Evolutionary conservation across 2,888 invertebrate genomes (phyloP).

Genomic region (Ormia ochracea): DNA sequence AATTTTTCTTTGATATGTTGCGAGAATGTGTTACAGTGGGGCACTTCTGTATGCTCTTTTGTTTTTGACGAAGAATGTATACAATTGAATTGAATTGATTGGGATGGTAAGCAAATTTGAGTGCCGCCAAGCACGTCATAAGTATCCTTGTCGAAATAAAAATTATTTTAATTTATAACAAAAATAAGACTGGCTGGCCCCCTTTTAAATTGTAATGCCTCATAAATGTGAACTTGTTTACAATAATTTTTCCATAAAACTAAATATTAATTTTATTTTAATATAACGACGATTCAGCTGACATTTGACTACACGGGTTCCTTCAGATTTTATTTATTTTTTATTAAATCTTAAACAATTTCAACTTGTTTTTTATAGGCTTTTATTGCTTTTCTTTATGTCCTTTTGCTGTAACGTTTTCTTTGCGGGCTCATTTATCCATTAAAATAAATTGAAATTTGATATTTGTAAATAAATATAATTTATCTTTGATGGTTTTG

Average conservation of each 20-base stretch:
- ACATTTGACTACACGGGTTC: background rate
- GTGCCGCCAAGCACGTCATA: no score
- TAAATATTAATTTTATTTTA: background rate
- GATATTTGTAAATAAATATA: background rate
- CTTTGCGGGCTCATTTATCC: slow-evolving; percentile 1
- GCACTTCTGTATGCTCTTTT: no score
- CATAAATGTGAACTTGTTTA: slow-evolving; percentile 1
- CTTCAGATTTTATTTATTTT: background rate
- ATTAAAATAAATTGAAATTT: background rate
- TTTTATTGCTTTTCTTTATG: background rate
- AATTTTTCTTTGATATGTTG: no score
- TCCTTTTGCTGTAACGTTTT: background rate
- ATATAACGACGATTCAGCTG: background rate
- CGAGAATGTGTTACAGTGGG: no score
- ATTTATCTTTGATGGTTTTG: background rate
- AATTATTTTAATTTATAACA: no score
- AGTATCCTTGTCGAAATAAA: no score
- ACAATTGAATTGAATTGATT: no score
- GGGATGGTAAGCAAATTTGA: no score
- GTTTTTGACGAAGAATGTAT: no score
- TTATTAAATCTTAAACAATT: background rate
- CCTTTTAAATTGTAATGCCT: background rate
- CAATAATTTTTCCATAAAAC: background rate
- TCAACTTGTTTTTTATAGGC: background rate
- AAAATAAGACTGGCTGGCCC: no score